Conservation (phyloP, 1,140 invertebrate genomes). For the Littorina saxatilis region DNA sequence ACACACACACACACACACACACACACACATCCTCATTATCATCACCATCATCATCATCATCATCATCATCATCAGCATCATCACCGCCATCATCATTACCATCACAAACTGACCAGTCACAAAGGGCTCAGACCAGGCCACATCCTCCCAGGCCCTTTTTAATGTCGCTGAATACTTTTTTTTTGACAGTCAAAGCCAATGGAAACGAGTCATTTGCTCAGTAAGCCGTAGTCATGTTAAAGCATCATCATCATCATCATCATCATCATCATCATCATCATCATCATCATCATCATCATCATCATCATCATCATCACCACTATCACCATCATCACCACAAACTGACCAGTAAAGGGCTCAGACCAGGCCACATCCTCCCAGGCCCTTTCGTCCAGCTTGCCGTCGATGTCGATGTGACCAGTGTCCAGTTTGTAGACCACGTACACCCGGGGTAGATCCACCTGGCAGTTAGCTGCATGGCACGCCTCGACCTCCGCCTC, state of each 20-base stretch:
- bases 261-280: too few relatives aligned
- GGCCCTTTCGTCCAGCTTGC: constrained; percentile 47
- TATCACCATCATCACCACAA: neutral
- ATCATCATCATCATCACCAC: neutral
- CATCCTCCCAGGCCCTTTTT: constrained; percentile 47
- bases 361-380: constrained; percentile 52
- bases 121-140: constrained; percentile 50
- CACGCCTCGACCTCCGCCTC: constrained; percentile 49
- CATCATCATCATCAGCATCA: too few relatives aligned
- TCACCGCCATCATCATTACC: too few relatives aligned
- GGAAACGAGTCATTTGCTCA: too few relatives aligned
- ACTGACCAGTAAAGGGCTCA: constrained; percentile 52
- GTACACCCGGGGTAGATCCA: constrained; percentile 48
- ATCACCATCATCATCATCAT: too few relatives aligned
- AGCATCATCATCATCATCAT: too few relatives aligned
- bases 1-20: too few relatives aligned
- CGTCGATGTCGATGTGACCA: constrained; percentile 47
- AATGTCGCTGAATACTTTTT: too few relatives aligned
- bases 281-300: constrained; percentile 38
- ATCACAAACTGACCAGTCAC: too few relatives aligned
- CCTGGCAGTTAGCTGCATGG: constrained; percentile 44
- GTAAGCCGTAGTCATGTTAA: too few relatives aligned
- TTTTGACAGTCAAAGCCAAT: too few relatives aligned
- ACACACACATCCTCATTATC: too few relatives aligned
- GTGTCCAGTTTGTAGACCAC: constrained; percentile 46